Conservation (phyloP, 2,888 invertebrate species). For the Girardia tigrina region DNA sequence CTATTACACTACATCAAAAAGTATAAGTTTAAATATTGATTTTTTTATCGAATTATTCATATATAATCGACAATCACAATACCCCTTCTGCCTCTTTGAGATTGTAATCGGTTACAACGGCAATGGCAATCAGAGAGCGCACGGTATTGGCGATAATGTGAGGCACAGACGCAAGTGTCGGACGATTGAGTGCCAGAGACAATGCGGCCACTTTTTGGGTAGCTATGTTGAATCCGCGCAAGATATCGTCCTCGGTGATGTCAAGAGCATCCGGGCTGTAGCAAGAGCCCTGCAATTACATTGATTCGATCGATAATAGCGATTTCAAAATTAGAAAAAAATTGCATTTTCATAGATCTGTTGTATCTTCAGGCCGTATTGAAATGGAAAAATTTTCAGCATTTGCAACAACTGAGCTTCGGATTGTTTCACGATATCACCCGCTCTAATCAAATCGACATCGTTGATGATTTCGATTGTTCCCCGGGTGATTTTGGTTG, state of each 20-base stretch:
- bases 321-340: too few relatives aligned
- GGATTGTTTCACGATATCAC: slow-evolving; percentile 93
- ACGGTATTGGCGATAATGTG: slow-evolving; percentile 94
- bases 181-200: slow-evolving; percentile 81
- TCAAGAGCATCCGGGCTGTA: slow-evolving; percentile 91
- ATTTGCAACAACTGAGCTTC: slow-evolving; percentile 97
- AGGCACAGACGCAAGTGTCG: slow-evolving; percentile 85
- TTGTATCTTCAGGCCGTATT: slow-evolving; percentile 78
- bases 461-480: slow-evolving; percentile 93
- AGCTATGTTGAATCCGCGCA: slow-evolving; percentile 68
- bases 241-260: slow-evolving; percentile 88
- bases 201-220: slow-evolving; percentile 84
- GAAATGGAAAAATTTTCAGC: slow-evolving; percentile 99
- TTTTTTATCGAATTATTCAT: too few relatives aligned
- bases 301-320: slow-evolving; percentile 66
- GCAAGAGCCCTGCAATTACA: slow-evolving; percentile 93
- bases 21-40: too few relatives aligned
- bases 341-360: slow-evolving; percentile 53
- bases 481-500: slow-evolving; percentile 97
- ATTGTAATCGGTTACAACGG: slow-evolving; percentile 82
- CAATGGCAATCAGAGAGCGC: slow-evolving; percentile 79
- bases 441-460: slow-evolving; percentile 59
- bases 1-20: too few relatives aligned
- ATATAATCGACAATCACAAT: too few relatives aligned
- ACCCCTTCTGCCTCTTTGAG: slow-evolving; percentile 74